Evolutionary conservation across 37 sponge, comb jelly and placozoan species (phyloP), one percentile per base, ranked within the genome.

Genomic region (Spongilla lacustris): DNA sequence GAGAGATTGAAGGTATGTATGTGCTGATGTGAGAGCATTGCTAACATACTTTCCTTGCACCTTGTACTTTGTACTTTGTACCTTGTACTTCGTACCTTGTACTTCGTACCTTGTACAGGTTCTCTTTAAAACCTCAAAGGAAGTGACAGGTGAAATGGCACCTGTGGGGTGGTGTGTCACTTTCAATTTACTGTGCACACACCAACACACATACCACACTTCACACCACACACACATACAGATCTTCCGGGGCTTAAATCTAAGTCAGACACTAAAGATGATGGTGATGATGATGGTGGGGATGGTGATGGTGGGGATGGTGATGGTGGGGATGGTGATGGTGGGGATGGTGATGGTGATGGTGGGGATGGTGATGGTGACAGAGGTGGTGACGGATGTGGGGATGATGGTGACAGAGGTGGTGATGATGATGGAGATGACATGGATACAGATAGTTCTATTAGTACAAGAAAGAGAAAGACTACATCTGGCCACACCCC

Each of bases 1-100:
- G 88, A 91, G 12, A 75, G 95, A 33, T 89, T 98, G 23, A 96
- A 96, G 95, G 94, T 94, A 50, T n/a, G n/a, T n/a, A n/a, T n/a
- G n/a, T n/a, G n/a, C n/a, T n/a, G n/a, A 50, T 26, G 27, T 29
- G 26, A 24, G 66, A 17, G 9, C 50, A 26, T 24, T 33, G 35
- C n/a, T n/a, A n/a, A n/a, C n/a, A n/a, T n/a, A n/a, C n/a, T n/a
- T 74, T 8, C 23, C 23, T 27, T 32, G 35, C 33, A 33, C 34
- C 71, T 69, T 69, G 28, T 28, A 69, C 71, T 5, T 69, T 25
- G 28, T 28, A 69, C 28, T 9, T 69, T 69, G 71, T 27, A 69
- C 71, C 28, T 35, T 32, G 26, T 41, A 69, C n/a, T n/a, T n/a
- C n/a, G n/a, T n/a, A n/a, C n/a, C n/a, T n/a, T n/a, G n/a, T n/a